A percentile compares a stretch with the other conserved stretches of the same genome.
Evolutionary conservation across 2,797 vertebrate species (phyloP).

Genomic region (Hybognathus amarus): DNA sequence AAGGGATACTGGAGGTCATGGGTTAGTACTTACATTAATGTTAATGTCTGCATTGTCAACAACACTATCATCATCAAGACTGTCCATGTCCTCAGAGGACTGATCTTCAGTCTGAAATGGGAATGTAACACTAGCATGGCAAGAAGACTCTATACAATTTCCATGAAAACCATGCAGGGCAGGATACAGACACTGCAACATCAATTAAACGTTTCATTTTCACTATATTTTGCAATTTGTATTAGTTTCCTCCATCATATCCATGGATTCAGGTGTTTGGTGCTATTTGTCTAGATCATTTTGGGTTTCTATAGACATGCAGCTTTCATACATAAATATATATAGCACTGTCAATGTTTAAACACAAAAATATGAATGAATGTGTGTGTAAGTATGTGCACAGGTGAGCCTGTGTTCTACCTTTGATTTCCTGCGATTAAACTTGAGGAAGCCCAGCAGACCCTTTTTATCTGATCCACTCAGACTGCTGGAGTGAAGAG

Average conservation of each 20-base stretch:
- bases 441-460: conserved; percentile 87
- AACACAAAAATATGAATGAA: not conserved
- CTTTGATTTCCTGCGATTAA: conserved; percentile 84
- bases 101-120: conserved; percentile 74
- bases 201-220: not conserved
- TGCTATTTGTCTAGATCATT: not conserved
- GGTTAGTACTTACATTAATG: conserved; percentile 75
- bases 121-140: conserved; percentile 71
- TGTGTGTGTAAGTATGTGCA: not conserved
- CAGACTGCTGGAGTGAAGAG: conserved; percentile 76
- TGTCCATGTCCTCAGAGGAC: conserved; percentile 73
- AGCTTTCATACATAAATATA: not conserved
- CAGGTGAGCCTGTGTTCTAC: conserved; percentile 70
- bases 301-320: not conserved
- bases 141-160: conserved; percentile 50
- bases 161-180: conserved; percentile 55
- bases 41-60: conserved; percentile 67
- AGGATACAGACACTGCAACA: not conserved
- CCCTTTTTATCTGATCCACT: conserved; percentile 84
- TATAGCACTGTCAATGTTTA: not conserved
- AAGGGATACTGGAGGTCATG: conserved; percentile 21
- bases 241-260: not conserved
- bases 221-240: not conserved
- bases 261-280: not conserved
- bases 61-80: conserved; percentile 70